Percentiles rank a stretch among this genome's conserved stretches.
Conservation (phyloP, 2,888 invertebrate species). For the Melanostoma mellinum region DNA sequence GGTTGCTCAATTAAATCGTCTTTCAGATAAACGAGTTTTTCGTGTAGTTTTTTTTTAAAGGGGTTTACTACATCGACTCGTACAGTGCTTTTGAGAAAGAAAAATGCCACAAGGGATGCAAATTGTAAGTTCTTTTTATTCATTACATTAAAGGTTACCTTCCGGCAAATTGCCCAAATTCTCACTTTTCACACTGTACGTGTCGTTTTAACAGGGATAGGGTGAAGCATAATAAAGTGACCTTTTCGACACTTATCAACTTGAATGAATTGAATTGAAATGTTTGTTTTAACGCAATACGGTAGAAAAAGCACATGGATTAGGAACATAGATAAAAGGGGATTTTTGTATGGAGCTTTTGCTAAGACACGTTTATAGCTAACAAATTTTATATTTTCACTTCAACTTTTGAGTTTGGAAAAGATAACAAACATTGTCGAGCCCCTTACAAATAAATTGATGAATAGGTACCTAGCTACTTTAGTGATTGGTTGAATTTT, state of each 20-base stretch:
- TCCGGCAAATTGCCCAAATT: slow-evolving; percentile 51
- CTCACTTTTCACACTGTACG: slow-evolving; percentile 55
- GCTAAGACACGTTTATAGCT: too few relatives aligned
- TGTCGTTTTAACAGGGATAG: slow-evolving; percentile 21
- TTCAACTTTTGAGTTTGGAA: too few relatives aligned
- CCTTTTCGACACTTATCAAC: slow-evolving; percentile 54
- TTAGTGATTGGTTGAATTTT: too few relatives aligned
- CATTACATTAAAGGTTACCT: slow-evolving; percentile 42
- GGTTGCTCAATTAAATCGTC: slow-evolving; percentile 66
- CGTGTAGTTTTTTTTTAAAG: slow-evolving; percentile 3
- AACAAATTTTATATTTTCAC: too few relatives aligned
- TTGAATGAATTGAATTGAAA: slow-evolving; percentile 53
- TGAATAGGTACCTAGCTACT: too few relatives aligned
- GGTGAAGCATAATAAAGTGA: slow-evolving; percentile 27
- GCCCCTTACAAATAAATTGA: too few relatives aligned
- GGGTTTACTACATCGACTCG: too few relatives aligned
- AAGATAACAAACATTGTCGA: too few relatives aligned
- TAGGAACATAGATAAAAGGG: background rate
- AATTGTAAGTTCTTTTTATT: slow-evolving; percentile 27
- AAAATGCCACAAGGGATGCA: slow-evolving; percentile 22
- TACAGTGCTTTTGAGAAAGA: background rate
- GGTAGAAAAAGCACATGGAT: too few relatives aligned
- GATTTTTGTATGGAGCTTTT: slow-evolving; percentile 6
- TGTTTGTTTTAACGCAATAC: background rate
- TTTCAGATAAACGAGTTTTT: slow-evolving; percentile 30